Percentiles rank a stretch among this genome's conserved stretches.
These are phyloP conservation scores for Poecilia wingei DNA, from an alignment of 2,797 vertebrate species.

Conservation along the genomic window DNA sequence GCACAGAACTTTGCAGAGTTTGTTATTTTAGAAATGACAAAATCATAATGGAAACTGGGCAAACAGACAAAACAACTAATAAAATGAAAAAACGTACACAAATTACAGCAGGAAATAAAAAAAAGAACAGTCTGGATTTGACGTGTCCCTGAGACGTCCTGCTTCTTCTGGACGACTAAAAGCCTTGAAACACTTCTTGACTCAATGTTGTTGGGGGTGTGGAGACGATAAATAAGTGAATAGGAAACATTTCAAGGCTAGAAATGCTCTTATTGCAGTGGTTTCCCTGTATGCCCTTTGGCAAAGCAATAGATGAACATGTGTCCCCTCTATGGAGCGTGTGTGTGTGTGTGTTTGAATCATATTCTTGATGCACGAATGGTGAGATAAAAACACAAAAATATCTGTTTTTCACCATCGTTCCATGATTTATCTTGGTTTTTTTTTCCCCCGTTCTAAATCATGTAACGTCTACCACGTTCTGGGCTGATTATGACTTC, in stretches of 20 bases:
- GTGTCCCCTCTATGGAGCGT: constrained; percentile 52
- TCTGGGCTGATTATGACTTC: constrained; percentile 46
- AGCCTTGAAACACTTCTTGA: constrained; percentile 70
- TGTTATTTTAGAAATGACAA: constrained; percentile 62
- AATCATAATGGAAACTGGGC: constrained; percentile 21
- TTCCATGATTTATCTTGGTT: not conserved
- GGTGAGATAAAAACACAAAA: not conserved
- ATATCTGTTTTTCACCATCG: not conserved
- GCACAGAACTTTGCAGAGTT: constrained; percentile 64
- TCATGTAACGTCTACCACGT: constrained; percentile 34
- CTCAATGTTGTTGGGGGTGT: constrained; percentile 75
- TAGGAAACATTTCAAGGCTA: constrained; percentile 63
- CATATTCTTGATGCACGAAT: not conserved
- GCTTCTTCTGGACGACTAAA: constrained; percentile 56
- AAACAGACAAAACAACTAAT: constrained; percentile 1
- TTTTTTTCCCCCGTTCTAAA: not conserved
- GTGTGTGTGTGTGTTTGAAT: not conserved
- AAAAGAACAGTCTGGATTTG: constrained; percentile 48
- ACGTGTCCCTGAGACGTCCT: constrained; percentile 64
- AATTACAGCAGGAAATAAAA: not conserved
- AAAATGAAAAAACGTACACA: constrained; percentile 7
- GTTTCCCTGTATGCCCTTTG: constrained; percentile 70
- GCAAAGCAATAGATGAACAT: constrained; percentile 67
- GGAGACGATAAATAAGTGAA: constrained; percentile 71
- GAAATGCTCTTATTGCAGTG: constrained; percentile 75